Base-by-base conservation (phyloP, 1,140 invertebrate genomes). In the Drosophila dunni region DNA sequence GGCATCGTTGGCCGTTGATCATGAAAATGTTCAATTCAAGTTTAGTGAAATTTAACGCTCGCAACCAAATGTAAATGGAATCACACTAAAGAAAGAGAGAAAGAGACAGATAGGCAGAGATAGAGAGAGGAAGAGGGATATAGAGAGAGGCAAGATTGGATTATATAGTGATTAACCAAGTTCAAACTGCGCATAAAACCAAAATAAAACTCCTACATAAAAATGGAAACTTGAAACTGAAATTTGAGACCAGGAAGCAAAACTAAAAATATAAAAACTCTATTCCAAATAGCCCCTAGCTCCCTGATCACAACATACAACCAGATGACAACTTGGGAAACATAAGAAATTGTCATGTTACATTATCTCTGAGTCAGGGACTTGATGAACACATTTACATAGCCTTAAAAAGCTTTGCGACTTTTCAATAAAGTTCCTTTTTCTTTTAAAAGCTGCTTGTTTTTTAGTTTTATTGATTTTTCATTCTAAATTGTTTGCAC, bases 1-100 rank as follows among this genome's bases (percentile, higher is more conserved):
- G 50, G 68, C 75, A 79, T 73, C 72, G 74, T 46, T 78, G 83
- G 74, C 57, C 76, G 80, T 90, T 90, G 85, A 90, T 90, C 86
- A 90, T 90, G 85, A 90, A 90, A 90, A 86, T 82, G 81, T 85
- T 90, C 62, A 86, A 90, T 90, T 90, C 86, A 90, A 90, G 86
- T 90, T 90, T 90, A 90, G 86, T 80, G 86, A 90, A 90, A 90
- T 88, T 88, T 81, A 53, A 88, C 71, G 80, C 84, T 76, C 63
- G 29, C 58, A 58, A 45, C n/a, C 13, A n/a, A 53, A 58, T 17
- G 20, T 29, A 48, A 56, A 46, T 29, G 56, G 17, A 38, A 20
- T 44, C 29, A 36, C 8, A 56, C 11, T 44, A 24, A 42, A 29
- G 24, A 29, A 29, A 29, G 24, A 29, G 17, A 20, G 2, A 33